phyloP scores from a whole-genome alignment of 1,140 invertebrate genomes.

The Heliconius melpomene region DNA sequence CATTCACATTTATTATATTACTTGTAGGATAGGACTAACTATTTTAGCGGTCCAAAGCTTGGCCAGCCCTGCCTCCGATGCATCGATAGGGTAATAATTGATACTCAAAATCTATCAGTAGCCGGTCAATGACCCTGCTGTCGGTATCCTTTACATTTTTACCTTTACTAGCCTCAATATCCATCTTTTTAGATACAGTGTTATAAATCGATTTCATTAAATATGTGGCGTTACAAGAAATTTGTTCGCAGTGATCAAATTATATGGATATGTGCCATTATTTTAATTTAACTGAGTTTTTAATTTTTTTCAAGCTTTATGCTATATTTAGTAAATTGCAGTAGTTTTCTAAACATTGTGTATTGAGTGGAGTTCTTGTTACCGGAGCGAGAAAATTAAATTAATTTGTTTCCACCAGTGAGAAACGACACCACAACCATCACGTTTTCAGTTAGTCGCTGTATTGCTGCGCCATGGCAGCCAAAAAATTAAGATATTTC shows the following conservation, averaged over 20 bases:
- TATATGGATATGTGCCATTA: not conserved
- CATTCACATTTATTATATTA: no score
- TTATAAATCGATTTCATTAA: not conserved
- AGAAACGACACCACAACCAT: no score
- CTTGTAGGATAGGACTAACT: no score
- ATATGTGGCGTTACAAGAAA: not conserved
- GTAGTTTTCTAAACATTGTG: not conserved
- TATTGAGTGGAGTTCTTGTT: not conserved
- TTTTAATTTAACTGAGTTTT: not conserved
- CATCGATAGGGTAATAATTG: slow-evolving; percentile 6
- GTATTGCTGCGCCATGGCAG: no score
- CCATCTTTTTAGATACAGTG: not conserved
- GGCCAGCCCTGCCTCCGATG: not conserved
- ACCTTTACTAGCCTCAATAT: not conserved
- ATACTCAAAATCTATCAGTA: slow-evolving; percentile 34
- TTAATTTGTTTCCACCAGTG: no score
- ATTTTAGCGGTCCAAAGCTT: not conserved
- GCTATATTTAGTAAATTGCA: no score
- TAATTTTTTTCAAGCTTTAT: not conserved
- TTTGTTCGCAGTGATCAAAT: not conserved
- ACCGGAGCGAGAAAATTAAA: no score
- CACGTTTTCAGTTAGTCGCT: no score
- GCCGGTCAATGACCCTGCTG: slow-evolving; percentile 29
- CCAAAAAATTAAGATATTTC: no score
- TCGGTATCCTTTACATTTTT: slow-evolving; percentile 6